Percentiles rank a stretch among this genome's conserved stretches.
These are phyloP conservation scores for Furcifer pardalis DNA, from an alignment of 2,797 vertebrate species.

Conservation along the genomic window DNA sequence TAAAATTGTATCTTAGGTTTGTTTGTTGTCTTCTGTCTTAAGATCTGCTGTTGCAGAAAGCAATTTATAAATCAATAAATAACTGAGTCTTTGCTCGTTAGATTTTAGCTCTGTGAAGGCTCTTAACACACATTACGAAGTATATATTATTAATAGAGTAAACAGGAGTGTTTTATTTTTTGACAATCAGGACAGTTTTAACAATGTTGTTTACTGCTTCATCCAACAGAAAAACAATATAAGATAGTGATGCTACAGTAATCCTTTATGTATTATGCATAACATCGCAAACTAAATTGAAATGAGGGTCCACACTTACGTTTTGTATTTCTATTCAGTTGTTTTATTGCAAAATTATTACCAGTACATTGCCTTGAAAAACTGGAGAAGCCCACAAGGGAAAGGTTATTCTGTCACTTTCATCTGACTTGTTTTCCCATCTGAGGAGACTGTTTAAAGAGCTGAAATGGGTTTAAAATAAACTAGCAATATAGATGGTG, in stretches of 20 bases:
- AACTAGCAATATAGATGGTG: background rate
- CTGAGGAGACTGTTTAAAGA: slow-evolving; percentile 14
- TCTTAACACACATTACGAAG: background rate
- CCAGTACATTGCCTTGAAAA: background rate
- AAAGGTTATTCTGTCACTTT: background rate
- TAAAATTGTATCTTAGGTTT: background rate
- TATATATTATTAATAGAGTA: background rate
- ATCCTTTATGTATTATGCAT: background rate
- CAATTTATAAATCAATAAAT: background rate
- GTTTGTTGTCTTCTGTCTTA: background rate
- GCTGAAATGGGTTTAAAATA: slow-evolving; percentile 12
- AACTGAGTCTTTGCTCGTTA: background rate
- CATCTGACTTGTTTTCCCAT: slow-evolving; percentile 10
- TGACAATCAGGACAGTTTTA: background rate
- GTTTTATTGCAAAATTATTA: background rate
- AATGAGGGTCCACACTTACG: background rate
- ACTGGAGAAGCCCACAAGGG: background rate
- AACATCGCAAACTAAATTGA: background rate
- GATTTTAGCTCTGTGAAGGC: background rate
- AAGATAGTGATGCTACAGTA: slow-evolving; percentile 5
- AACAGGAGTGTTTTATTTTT: background rate
- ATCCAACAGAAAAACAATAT: background rate
- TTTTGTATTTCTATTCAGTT: background rate
- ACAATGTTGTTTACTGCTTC: slow-evolving; percentile 8
- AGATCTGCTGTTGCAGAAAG: too few relatives aligned